These are phyloP conservation scores for Dromius quadrimaculatus DNA, from an alignment of 2,888 invertebrate genomes.

Conservation along the genomic window DNA sequence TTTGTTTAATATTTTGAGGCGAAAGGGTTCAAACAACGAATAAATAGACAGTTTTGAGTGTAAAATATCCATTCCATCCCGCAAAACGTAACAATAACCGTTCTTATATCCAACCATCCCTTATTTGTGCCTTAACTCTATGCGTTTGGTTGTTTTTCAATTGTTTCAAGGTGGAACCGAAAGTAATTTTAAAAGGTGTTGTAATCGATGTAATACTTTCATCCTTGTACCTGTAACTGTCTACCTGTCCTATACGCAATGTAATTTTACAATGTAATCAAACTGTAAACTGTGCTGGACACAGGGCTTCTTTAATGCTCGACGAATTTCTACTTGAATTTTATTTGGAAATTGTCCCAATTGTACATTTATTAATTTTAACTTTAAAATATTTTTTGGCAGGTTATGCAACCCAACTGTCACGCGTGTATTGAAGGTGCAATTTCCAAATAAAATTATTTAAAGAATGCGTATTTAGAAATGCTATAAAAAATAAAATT, in stretches of 20 bases:
- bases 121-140: conserved; percentile 48
- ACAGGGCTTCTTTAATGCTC: conserved; percentile 14
- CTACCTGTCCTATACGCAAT: conserved; percentile 28
- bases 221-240: conserved; percentile 16
- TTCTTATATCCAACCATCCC: conserved; percentile 41
- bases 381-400: no score
- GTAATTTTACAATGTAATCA: conserved; percentile 22
- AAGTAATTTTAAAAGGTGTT: not conserved
- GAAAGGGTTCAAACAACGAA: conserved; percentile 22
- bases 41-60: conserved; percentile 37
- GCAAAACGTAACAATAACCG: conserved; percentile 30
- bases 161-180: not conserved
- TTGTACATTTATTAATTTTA: no score
- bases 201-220: not conserved
- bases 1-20: not conserved
- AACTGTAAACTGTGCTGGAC: conserved; percentile 7
- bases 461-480: not conserved
- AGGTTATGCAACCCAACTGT: no score
- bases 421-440: no score
- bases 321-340: not conserved
- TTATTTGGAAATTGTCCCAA: no score
- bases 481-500: conserved; percentile 13
- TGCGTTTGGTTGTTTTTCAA: not conserved
- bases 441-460: no score
- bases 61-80: conserved; percentile 7